These are phyloP conservation scores for Calliopum simillimum DNA, from an alignment of 2,888 invertebrate species.

Conservation along the genomic window DNA sequence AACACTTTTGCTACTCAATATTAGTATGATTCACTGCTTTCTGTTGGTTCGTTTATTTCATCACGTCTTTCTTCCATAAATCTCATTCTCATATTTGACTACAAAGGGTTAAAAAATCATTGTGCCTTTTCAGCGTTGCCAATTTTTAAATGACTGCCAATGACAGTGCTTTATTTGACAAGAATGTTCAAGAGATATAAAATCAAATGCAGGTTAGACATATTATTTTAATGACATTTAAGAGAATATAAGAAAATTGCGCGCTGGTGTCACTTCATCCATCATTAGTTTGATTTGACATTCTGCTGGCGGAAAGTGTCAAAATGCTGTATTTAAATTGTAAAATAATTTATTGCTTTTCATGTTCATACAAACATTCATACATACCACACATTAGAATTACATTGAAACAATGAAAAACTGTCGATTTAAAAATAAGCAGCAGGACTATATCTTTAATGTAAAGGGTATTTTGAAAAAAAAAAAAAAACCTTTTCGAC, in stretches of 20 bases:
- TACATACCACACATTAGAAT: neutral
- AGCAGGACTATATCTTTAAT: neutral
- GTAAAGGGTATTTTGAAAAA: no score
- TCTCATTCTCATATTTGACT: no score
- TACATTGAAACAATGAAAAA: neutral
- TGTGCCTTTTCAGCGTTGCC: no score
- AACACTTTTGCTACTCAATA: no score
- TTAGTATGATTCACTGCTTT: no score
- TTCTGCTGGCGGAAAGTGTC: constrained; percentile 11
- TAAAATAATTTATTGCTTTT: constrained; percentile 14
- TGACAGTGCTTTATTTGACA: neutral
- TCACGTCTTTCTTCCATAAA: no score
- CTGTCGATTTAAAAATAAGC: neutral
- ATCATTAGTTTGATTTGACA: constrained; percentile 29
- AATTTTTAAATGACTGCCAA: no score
- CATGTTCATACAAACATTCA: no score
- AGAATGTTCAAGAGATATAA: neutral
- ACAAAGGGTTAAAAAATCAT: no score
- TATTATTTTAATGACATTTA: neutral
- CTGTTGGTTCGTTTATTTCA: no score
- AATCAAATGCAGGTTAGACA: neutral
- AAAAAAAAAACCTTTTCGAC: no score
- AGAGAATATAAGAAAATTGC: no score
- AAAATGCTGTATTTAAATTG: constrained; percentile 13
- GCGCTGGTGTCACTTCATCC: constrained; percentile 1